Conservation (phyloP, 2,888 invertebrate genomes). For the Phragmatobia fuliginosa region DNA sequence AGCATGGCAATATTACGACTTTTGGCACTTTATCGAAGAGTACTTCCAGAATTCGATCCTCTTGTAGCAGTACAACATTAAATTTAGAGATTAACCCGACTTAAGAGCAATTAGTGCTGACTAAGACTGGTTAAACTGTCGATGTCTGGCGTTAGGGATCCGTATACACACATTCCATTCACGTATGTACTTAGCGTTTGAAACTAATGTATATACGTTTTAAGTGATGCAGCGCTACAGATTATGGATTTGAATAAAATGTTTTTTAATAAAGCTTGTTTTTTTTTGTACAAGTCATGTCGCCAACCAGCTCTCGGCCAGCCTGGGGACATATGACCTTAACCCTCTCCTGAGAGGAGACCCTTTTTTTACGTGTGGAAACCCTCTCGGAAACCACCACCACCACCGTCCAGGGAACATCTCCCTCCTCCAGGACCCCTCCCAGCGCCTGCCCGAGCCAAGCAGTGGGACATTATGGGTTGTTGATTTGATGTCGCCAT, state of each 20-base stretch:
- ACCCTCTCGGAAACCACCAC: too few relatives aligned
- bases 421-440: too few relatives aligned
- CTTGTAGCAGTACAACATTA: conserved; percentile 19
- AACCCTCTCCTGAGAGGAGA: too few relatives aligned
- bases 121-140: background rate
- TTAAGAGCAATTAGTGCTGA: conserved; percentile 25
- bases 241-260: conserved; percentile 83
- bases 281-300: background rate
- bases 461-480: too few relatives aligned
- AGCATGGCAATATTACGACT: background rate
- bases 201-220: conserved; percentile 77
- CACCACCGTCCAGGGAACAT: too few relatives aligned
- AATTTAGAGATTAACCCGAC: conserved; percentile 29
- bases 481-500: too few relatives aligned
- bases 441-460: too few relatives aligned
- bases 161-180: conserved; percentile 57
- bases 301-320: too few relatives aligned
- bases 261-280: conserved; percentile 65
- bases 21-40: background rate
- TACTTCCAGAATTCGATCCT: background rate
- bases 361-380: too few relatives aligned
- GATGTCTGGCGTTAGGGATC: background rate
- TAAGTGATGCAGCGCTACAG: conserved; percentile 74
- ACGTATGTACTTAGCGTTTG: conserved; percentile 75
- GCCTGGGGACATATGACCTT: too few relatives aligned